These are phyloP conservation scores for Stigmatopora nigra DNA, from an alignment of 2,113 vertebrate genomes.

Conservation along the genomic window DNA sequence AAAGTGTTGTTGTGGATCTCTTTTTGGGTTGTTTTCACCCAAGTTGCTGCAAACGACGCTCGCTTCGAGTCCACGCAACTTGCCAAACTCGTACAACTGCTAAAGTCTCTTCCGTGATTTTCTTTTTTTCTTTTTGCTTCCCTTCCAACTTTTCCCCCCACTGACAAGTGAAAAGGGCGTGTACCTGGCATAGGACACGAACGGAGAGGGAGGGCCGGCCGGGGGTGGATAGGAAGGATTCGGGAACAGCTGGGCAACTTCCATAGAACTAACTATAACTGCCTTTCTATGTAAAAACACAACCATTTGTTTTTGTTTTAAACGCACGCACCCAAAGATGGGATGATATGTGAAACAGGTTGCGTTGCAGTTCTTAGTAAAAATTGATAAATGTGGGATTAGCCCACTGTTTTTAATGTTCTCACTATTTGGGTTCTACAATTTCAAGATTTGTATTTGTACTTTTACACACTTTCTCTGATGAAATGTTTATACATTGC, in stretches of 20 bases:
- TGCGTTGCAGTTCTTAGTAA: too few species aligned
- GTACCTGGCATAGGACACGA: constrained; percentile 60
- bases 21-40: constrained; percentile 28
- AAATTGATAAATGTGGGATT: too few species aligned
- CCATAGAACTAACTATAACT: neutral
- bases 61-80: constrained; percentile 58
- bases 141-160: constrained; percentile 53
- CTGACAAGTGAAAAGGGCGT: constrained; percentile 75
- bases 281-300: neutral
- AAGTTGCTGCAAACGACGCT: constrained; percentile 34
- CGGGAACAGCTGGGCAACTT: neutral
- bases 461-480: too few species aligned
- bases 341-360: too few species aligned
- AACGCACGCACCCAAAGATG: too few species aligned
- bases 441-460: too few species aligned
- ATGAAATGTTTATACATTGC: too few species aligned
- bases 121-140: constrained; percentile 35
- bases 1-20: constrained; percentile 34
- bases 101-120: constrained; percentile 75
- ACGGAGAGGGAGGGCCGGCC: constrained; percentile 17
- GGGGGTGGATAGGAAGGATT: constrained; percentile 18
- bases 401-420: too few species aligned
- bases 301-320: too few species aligned
- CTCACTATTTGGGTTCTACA: too few species aligned
- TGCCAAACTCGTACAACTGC: constrained; percentile 69